phyloP scores from a whole-genome alignment of 1,140 invertebrate genomes.

The Trichogramma pretiosum region DNA sequence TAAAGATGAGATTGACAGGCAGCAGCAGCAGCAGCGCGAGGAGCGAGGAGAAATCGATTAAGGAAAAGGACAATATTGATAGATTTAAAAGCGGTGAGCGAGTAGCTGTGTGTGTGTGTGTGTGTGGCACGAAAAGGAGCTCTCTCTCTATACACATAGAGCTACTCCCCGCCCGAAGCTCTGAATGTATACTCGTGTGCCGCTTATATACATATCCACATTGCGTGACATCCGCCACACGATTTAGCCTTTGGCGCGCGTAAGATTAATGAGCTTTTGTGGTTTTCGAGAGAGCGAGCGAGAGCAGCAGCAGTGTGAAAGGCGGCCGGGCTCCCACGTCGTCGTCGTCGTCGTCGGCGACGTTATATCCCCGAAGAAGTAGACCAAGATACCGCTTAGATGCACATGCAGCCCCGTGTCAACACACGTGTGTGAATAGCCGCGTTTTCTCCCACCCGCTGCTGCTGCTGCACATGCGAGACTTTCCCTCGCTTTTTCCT shows the following conservation, averaged over 20 bases:
- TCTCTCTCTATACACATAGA: conserved; percentile 12
- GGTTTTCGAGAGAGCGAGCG: background rate
- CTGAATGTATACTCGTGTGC: too few relatives aligned
- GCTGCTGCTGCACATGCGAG: too few relatives aligned
- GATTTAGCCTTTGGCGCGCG: conserved; percentile 5
- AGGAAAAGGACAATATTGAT: too few relatives aligned
- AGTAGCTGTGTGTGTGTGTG: too few relatives aligned
- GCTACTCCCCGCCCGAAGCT: too few relatives aligned
- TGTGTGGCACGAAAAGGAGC: conserved; percentile 1
- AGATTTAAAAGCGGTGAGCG: too few relatives aligned
- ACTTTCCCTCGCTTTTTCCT: too few relatives aligned
- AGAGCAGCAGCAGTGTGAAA: conserved; percentile 1
- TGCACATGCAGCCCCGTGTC: conserved; percentile 6
- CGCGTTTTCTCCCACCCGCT: too few relatives aligned
- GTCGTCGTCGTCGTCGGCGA: conserved; percentile 11
- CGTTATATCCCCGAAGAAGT: conserved; percentile 9
- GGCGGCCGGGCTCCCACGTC: too few relatives aligned
- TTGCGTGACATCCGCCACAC: too few relatives aligned
- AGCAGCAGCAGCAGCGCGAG: background rate
- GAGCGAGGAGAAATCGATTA: background rate
- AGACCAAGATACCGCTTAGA: conserved; percentile 16
- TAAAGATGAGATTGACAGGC: background rate
- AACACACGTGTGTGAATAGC: too few relatives aligned
- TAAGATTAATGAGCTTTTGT: conserved; percentile 19
- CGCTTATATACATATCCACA: too few relatives aligned